Base-by-base conservation (phyloP, 1,140 invertebrate species). In the Spodoptera litura region DNA sequence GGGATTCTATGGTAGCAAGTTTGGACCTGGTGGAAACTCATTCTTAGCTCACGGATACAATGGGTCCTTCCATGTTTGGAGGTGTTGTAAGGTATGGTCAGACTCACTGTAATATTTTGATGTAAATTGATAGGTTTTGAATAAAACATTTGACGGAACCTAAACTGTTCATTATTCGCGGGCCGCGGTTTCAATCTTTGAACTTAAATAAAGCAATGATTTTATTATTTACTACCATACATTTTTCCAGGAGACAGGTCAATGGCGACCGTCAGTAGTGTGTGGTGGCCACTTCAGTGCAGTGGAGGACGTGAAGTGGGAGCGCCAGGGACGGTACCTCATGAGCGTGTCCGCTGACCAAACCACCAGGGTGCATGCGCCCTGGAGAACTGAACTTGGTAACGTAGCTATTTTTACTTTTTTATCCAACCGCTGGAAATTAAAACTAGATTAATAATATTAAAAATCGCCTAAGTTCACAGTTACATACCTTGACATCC, bases 11-110 rank as follows among this genome's bases (percentile, higher is more conserved):
- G 98, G 98, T 0, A 97, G 97, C 53, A 96, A 97, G 85, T 98
- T 99, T 92, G 95, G 96, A 70, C 95, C 96, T 0, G 92, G 96
- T 87, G 98, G 97, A 10, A 88, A 95, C 12, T 95, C 95, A 5
- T 97, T 99, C 31, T 88, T 99, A 72, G 98, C 96, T 5, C 97
- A 99, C 93, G 97, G 98, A 15, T 99, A 98, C 88, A 97, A 98
- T 90, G 99, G 99, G 20, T 97, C 98, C 0, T 97, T 99, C 87
- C 98, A 99, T 92, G 96, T 98, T n/a, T 99, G 99, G 99, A 94
- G 94, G 44, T 95, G 95, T 80, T 91, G 95, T 78, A 85, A 95
- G 75, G 95, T 96, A 84, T 81, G 81, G 31, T 2, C 31, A 31
- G 2, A 4, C 20, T 20, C 20, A 20, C 4, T 31, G 31, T 31